Evolutionary conservation across 2,888 invertebrate species (phyloP).

Genomic region (Cosmorhoe ocellata): DNA sequence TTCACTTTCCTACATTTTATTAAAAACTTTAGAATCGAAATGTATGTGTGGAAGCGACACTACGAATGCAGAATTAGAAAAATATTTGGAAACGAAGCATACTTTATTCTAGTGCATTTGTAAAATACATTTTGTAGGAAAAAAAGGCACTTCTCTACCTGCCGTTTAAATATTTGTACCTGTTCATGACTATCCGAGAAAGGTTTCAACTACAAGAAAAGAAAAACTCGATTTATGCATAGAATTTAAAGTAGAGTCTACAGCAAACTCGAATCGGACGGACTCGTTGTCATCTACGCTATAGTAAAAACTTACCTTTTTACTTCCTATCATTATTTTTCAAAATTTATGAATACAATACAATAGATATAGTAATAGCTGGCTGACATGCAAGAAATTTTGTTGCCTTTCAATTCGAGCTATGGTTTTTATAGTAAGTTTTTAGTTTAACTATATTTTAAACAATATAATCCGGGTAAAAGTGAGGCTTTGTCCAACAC

Average conservation of each 20-base stretch:
- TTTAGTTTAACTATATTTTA: not conserved
- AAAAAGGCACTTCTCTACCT: conserved; percentile 64
- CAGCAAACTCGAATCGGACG: not conserved
- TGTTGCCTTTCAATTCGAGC: not conserved
- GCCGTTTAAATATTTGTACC: conserved; percentile 65
- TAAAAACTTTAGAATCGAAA: conserved; percentile 15
- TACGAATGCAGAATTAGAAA: conserved; percentile 34
- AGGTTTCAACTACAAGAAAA: conserved; percentile 81
- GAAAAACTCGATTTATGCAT: conserved; percentile 45
- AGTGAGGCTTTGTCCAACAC: conserved; percentile 48
- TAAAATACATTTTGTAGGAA: conserved; percentile 50
- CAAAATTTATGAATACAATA: not conserved
- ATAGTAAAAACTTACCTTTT: conserved; percentile 24
- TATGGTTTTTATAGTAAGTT: not conserved
- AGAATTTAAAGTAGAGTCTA: conserved; percentile 22
- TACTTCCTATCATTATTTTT: conserved; percentile 17
- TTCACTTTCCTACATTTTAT: conserved; percentile 17
- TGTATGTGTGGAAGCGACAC: conserved; percentile 51
- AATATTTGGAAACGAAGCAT: conserved; percentile 42
- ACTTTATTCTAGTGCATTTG: conserved; percentile 46
- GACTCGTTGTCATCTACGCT: not conserved
- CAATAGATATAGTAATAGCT: not conserved
- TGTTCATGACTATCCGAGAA: conserved; percentile 82
- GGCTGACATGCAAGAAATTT: conserved; percentile 1
- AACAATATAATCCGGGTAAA: conserved; percentile 14